Base-by-base conservation (phyloP, 2,888 invertebrate genomes). In the Clivina fossor region DNA sequence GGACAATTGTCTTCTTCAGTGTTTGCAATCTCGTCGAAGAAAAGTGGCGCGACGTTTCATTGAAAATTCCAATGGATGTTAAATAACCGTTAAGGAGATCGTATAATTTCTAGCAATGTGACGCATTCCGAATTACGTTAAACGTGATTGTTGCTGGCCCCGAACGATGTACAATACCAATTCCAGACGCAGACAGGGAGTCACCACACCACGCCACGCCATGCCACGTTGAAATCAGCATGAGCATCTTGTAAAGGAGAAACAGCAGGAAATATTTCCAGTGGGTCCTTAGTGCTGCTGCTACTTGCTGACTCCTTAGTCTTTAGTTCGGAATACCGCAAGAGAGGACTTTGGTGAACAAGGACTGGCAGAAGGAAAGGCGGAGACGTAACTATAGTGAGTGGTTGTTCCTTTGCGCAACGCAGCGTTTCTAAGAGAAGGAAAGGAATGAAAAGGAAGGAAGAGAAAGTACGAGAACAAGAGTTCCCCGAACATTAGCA, bases 401-500 rank as follows among this genome's bases (percentile, higher is more conserved):
- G 26, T 26, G 11, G 19, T 19, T 38, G 38, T n/a, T n/a, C n/a
- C n/a, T n/a, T n/a, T n/a, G n/a, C n/a, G 38, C 38, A n/a, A 16
- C 38, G 22, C 20, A 38, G 19, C 5, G 38, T n/a, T 5, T 28
- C 18, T 26, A 26, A 26, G 7, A 9, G 7, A 7, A 7, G 8
- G 26, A 16, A 38, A 38, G 38, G 18, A 16, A n/a, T 38, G 18
- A n/a, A 16, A 11, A 11, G n/a, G 26, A 19, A 38, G 28, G 28
- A 24, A 26, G 22, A 28, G 49, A 22, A 13, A 22, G 33, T 33
- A 11, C 19, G 20, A 16, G 26, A 11, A 33, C 18, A 35, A 51
- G 51, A 51, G 41, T 41, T 51, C 41, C 40, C 32, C 33, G 51
- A 51, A 43, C 51, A 51, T 51, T 51, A 43, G 51, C 51, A 43